phyloP scores from a whole-genome alignment of 2,113 vertebrate genomes.

The Spermophilus dauricus region DNA sequence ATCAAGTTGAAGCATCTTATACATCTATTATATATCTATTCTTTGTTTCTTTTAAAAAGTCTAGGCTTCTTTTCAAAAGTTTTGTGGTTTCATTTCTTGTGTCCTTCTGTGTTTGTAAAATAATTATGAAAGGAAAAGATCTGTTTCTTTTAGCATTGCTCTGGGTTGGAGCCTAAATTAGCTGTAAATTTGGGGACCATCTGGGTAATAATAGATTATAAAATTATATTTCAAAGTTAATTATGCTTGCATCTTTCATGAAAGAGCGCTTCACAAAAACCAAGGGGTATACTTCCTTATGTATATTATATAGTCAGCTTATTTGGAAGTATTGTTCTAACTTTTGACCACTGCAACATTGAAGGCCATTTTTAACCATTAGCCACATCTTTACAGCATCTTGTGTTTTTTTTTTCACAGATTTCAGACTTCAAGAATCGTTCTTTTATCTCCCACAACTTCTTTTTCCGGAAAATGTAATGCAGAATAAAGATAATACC shows the following conservation, averaged over 20 bases:
- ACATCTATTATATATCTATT: not conserved
- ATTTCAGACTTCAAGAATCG: slow-evolving; percentile 85
- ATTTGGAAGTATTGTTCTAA: slow-evolving; percentile 53
- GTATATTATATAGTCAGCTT: slow-evolving; percentile 29
- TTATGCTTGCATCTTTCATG: slow-evolving; percentile 50
- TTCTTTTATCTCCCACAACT: slow-evolving; percentile 85
- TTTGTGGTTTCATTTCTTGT: slow-evolving; percentile 29
- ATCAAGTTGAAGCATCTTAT: slow-evolving; percentile 20
- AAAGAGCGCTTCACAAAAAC: slow-evolving; percentile 34
- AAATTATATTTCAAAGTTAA: slow-evolving; percentile 60
- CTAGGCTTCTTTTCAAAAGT: not conserved
- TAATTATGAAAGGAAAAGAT: not conserved
- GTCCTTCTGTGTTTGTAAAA: not conserved
- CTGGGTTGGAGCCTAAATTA: slow-evolving; percentile 6
- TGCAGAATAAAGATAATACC: slow-evolving; percentile 84
- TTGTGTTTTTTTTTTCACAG: slow-evolving; percentile 78
- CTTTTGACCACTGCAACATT: slow-evolving; percentile 48
- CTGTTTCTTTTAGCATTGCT: slow-evolving; percentile 26
- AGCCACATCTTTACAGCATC: slow-evolving; percentile 75
- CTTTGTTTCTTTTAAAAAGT: slow-evolving; percentile 59
- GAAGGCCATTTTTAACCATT: slow-evolving; percentile 66
- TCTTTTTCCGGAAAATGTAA: slow-evolving; percentile 85
- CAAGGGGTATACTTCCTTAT: not conserved
- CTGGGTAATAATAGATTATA: slow-evolving; percentile 12
- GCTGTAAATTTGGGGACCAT: not conserved